Base-by-base conservation (phyloP, 2,113 vertebrate genomes). In the Dipodomys spectabilis region DNA sequence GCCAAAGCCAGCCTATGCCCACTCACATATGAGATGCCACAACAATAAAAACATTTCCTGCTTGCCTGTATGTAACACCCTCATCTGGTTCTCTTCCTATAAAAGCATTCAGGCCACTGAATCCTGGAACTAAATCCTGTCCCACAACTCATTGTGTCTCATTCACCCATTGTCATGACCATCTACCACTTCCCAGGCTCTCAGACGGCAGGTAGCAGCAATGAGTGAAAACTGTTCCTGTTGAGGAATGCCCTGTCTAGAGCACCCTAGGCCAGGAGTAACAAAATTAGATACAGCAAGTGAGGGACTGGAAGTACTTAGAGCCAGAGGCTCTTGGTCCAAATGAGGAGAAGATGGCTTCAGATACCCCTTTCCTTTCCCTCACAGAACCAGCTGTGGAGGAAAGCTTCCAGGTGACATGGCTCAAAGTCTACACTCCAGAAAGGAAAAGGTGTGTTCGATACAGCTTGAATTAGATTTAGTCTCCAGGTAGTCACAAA, bases 401-500 rank as follows among this genome's bases (percentile, higher is more conserved):
- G 39, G 39, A 22, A 86, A 35, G 13, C 13, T 71, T 67, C 73
- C 27, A 74, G 35, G 81, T 71, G 32, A 71, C 16, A 25, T 0
- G 39, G 4, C 64, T 19, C 44, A 28, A 73, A 75, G 80, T 30
- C 44, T 49, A 74, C 39, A 83, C 27, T n/a, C 49, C 5, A 65
- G 64, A 72, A 82, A 62, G 83, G 28, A 79, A 82, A 88, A 86
- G 57, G 27, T 1, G 0, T 5, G 27, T 82, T 64, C 65, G 23
- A 0, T 2, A 6, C 13, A 80, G 9, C 18, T 30, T 7, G n/a
- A 39, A 44, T 60, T 77, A 22, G 60, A 32, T 9, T 64, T 22
- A 25, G 4, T 13, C 4, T 12, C 67, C 62, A 72, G 7, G 7
- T n/a, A 60, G 79, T 57, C 7, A 28, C 0, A 5, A 0, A 12